A percentile compares a stretch with the other conserved stretches of the same genome.
phyloP scores from a whole-genome alignment of 2,797 vertebrate genomes.

The Eleutherodactylus coqui region DNA sequence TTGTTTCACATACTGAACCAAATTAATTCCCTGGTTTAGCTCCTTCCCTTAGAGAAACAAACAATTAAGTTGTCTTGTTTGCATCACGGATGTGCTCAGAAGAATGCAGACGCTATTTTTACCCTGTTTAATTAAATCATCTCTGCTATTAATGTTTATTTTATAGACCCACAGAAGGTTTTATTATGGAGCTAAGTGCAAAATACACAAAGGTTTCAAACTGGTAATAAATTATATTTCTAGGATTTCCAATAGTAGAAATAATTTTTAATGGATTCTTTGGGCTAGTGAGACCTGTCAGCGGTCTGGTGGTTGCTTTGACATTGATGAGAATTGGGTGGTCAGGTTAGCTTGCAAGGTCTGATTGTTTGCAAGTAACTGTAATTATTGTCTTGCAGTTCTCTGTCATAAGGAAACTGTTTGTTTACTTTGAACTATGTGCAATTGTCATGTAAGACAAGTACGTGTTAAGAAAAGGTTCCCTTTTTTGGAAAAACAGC shows the following conservation, averaged over 20 bases:
- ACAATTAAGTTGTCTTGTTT: conserved; percentile 73
- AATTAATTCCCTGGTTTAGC: conserved; percentile 72
- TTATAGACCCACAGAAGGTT: conserved; percentile 3
- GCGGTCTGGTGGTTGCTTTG: conserved; percentile 1
- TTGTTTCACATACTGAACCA: conserved; percentile 71
- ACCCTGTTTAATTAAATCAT: conserved; percentile 60
- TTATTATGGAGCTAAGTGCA: conserved; percentile 16
- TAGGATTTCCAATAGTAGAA: background rate
- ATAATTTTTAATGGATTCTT: background rate
- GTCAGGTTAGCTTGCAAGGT: conserved; percentile 1
- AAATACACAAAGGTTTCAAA: conserved; percentile 1
- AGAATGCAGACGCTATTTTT: conserved; percentile 61
- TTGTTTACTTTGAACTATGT: background rate
- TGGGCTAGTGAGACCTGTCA: conserved; percentile 13
- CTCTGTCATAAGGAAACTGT: background rate
- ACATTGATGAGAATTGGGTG: conserved; percentile 1
- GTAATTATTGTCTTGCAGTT: conserved; percentile 33
- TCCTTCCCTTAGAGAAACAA: conserved; percentile 72
- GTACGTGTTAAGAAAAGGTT: background rate
- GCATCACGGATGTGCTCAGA: conserved; percentile 68
- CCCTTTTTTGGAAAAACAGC: background rate
- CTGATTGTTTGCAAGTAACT: conserved; percentile 7
- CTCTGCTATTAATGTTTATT: conserved; percentile 64
- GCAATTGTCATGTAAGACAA: background rate
- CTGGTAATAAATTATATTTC: background rate